These are phyloP conservation scores for Coelinius sp. DNA, from an alignment of 2,888 invertebrate species.

Conservation along the genomic window DNA sequence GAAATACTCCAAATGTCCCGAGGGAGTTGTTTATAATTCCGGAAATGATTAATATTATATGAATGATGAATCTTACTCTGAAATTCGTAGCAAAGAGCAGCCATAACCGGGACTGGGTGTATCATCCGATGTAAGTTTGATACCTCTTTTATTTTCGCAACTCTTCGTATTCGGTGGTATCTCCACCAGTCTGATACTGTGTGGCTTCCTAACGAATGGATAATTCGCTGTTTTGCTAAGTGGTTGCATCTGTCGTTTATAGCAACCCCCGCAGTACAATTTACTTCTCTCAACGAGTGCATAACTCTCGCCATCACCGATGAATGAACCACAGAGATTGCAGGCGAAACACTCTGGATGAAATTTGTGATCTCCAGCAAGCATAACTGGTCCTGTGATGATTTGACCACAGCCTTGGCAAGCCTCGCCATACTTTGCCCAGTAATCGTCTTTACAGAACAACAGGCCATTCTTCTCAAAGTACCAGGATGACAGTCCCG, in stretches of 20 bases:
- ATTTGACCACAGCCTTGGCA: slow-evolving; percentile 92
- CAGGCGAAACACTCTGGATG: slow-evolving; percentile 97
- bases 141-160: slow-evolving; percentile 75
- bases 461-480: slow-evolving; percentile 92
- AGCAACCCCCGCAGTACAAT: slow-evolving; percentile 88
- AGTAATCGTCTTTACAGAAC: slow-evolving; percentile 92
- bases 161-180: slow-evolving; percentile 77
- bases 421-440: slow-evolving; percentile 88
- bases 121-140: slow-evolving; percentile 76
- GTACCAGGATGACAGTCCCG: slow-evolving; percentile 90
- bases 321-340: slow-evolving; percentile 83
- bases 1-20: not conserved
- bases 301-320: slow-evolving; percentile 94
- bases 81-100: slow-evolving; percentile 77
- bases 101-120: slow-evolving; percentile 73
- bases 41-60: not conserved
- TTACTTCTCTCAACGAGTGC: slow-evolving; percentile 92
- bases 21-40: not conserved
- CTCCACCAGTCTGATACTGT: slow-evolving; percentile 88
- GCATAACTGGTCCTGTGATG: slow-evolving; percentile 92
- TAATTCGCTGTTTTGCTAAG: slow-evolving; percentile 73
- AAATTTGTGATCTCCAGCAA: slow-evolving; percentile 94
- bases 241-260: slow-evolving; percentile 80
- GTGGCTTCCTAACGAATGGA: slow-evolving; percentile 75
- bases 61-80: slow-evolving; percentile 74